These are phyloP conservation scores for cattle (Bos taurus) DNA, from an alignment of 2,113 vertebrate species.

Conservation along the genomic window DNA sequence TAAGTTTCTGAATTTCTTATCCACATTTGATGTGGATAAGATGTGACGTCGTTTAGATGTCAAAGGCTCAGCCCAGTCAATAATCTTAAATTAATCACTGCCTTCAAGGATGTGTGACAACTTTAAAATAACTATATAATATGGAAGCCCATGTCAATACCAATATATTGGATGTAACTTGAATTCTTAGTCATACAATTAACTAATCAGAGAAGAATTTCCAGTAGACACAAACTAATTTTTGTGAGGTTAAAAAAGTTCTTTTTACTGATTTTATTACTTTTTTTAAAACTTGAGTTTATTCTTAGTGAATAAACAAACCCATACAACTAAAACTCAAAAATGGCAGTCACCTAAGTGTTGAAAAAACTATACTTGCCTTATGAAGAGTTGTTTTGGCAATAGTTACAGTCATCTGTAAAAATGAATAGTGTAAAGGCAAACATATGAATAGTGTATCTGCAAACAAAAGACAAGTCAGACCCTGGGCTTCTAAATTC, in stretches of 20 bases:
- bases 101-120: neutral
- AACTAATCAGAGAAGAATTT: neutral
- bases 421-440: neutral
- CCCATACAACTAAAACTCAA: neutral
- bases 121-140: neutral
- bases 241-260: neutral
- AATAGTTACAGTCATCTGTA: neutral
- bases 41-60: neutral
- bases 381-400: neutral
- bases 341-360: neutral
- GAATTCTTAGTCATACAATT: neutral
- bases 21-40: neutral
- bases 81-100: neutral
- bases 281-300: neutral
- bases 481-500: neutral
- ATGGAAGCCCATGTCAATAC: neutral
- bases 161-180: neutral
- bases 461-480: neutral
- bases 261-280: neutral
- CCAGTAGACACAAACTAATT: neutral
- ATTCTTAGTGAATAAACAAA: neutral
- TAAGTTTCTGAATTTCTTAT: neutral
- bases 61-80: neutral
- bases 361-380: neutral
- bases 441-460: neutral